phyloP scores from a whole-genome alignment of 2,113 vertebrate genomes.

The Solenodon paradoxus region DNA sequence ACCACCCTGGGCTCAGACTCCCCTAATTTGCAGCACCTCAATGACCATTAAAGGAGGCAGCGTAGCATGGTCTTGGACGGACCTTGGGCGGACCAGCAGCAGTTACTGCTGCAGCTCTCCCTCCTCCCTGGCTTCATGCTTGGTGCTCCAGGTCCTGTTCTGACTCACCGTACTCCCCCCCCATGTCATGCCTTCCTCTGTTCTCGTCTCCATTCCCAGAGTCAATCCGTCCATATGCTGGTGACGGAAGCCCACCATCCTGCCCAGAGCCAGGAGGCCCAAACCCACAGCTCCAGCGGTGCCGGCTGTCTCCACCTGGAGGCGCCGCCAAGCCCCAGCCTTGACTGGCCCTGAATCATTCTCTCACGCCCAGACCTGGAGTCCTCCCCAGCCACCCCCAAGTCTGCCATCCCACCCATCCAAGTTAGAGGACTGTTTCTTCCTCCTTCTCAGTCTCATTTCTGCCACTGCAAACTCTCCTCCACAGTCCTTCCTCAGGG shows the following conservation, averaged over 20 bases:
- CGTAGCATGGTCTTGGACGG: neutral
- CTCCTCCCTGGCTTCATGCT: neutral
- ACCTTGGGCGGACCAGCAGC: too few species aligned
- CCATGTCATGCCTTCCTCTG: rapidly evolving
- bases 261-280: neutral
- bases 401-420: neutral
- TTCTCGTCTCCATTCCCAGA: neutral
- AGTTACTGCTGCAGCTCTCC: too few species aligned
- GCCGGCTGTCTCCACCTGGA: neutral
- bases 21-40: neutral
- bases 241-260: neutral
- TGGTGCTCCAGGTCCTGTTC: neutral
- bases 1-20: neutral
- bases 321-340: neutral
- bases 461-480: neutral
- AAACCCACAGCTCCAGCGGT: neutral
- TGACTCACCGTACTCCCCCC: neutral
- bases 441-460: neutral
- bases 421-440: neutral
- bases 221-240: neutral
- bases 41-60: neutral
- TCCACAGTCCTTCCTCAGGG: neutral
- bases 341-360: neutral
- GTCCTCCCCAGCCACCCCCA: neutral
- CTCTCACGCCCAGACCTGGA: neutral